Evolutionary conservation across 2,888 invertebrate species (phyloP), one percentile per base, ranked within the genome.

Genomic region (Phaonia tiefii): DNA sequence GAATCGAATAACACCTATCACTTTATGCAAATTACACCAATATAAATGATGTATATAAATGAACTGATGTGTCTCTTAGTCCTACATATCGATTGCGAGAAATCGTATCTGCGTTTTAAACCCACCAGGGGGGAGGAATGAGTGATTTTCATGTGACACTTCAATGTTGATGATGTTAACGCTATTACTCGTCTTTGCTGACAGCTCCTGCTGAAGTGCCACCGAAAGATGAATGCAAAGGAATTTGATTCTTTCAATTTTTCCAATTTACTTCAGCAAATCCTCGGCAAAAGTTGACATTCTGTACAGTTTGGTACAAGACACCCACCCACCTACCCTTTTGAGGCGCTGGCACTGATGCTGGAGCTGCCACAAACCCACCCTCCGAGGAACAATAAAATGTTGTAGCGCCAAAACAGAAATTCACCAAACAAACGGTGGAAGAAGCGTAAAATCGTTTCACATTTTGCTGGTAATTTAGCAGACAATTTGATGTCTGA

Each of bases 121-220:
- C 11, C 58, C 58, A 51, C 13, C 37, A 60, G 37, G 25, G 56
- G 69, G 51, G 46, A 66, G n/a, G n/a, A n/a, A n/a, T n/a, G n/a
- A 69, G 70, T 84, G 85, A 83, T 80, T 84, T 85, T 83, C 83
- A 84, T 84, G 84, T 84, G 84, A 81, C 83, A 80, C 31, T 80
- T 60, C 70, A 26, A n/a, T 63, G 26, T 65, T n/a, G 65, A 60
- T 80, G 80, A 77, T 77, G 77, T 54, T 80, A 60, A 82, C 76
- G 74, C 26, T 69, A 67, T 78, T 60, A 63, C 46, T 42, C 63
- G 69, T 25, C 31, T 31, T 49, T 70, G 69, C 37, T 63, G 44
- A 42, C 54, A 74, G 20, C 54, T 58, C 11, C 42, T 13, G 56
- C 54, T 39, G 10, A 1, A 25, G 17, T 25, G 25, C 54, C 15